phyloP scores from a whole-genome alignment of 2,113 vertebrate genomes.

The Ochotona curzoniae region DNA sequence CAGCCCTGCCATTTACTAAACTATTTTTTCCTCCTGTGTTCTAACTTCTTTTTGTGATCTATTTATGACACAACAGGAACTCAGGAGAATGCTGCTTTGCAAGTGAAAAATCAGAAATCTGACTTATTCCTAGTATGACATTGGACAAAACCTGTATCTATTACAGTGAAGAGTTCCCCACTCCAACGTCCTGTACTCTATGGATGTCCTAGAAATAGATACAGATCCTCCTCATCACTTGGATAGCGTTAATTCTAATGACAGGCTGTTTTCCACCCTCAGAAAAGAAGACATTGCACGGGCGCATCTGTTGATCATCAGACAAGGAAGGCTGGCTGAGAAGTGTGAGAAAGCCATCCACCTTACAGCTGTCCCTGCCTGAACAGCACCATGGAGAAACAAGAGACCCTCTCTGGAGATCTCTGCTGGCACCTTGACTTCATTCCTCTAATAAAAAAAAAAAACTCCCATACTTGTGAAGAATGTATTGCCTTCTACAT shows the following conservation, averaged over 20 bases:
- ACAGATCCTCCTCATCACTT: not conserved
- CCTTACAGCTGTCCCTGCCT: constrained; percentile 69
- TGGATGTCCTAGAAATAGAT: not conserved
- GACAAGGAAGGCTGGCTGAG: constrained; percentile 39
- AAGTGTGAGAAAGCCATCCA: constrained; percentile 71
- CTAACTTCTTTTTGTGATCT: not conserved
- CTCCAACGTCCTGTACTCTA: not conserved
- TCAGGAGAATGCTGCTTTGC: not conserved
- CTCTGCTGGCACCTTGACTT: constrained; percentile 62
- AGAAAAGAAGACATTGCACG: not conserved
- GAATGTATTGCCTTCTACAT: constrained; percentile 55
- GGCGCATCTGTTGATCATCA: not conserved
- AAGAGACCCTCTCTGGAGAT: constrained; percentile 71
- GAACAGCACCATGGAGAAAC: constrained; percentile 39
- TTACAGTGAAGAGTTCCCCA: not conserved
- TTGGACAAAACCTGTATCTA: not conserved
- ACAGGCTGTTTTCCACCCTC: not conserved
- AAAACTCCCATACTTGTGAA: constrained; percentile 36
- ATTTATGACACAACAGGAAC: not conserved
- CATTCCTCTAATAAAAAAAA: constrained; percentile 64
- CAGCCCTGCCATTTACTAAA: not conserved
- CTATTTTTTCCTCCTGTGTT: not conserved
- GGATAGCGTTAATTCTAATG: not conserved
- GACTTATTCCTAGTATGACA: not conserved
- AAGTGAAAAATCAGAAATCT: not conserved